Evolutionary conservation across 2,113 vertebrate genomes (phyloP).

Genomic region (Myiopsitta monachus): DNA sequence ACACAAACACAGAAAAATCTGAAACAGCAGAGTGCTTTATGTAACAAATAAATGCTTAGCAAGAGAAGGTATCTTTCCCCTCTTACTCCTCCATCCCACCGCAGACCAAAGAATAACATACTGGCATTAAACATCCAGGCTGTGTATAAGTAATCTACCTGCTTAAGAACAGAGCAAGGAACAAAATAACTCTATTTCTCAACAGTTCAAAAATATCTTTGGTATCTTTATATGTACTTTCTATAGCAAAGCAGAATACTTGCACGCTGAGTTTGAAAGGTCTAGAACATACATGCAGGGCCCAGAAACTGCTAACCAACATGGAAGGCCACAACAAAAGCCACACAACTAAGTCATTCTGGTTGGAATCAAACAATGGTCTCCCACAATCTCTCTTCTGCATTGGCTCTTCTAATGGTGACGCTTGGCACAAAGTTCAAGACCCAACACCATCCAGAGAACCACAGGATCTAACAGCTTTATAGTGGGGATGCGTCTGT

Average conservation of each 20-base stretch:
- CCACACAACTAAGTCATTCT: rapidly evolving
- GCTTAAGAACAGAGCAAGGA: background rate
- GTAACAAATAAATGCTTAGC: background rate
- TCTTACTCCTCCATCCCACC: background rate
- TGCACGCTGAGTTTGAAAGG: rapidly evolving
- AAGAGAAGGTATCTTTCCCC: too few relatives aligned
- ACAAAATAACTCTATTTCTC: background rate
- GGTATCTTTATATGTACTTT: background rate
- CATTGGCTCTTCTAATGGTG: rapidly evolving
- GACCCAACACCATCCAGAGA: background rate
- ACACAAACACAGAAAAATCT: background rate
- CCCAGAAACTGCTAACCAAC: background rate
- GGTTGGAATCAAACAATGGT: background rate
- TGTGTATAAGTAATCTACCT: rapidly evolving
- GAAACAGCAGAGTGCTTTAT: background rate
- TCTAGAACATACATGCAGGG: rapidly evolving
- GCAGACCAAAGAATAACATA: background rate
- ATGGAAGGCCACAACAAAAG: background rate
- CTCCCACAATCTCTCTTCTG: rapidly evolving
- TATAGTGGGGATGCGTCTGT: background rate
- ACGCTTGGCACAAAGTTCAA: background rate
- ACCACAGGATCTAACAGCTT: background rate
- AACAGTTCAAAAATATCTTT: background rate
- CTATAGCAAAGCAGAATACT: background rate
- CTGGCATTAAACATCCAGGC: too few relatives aligned